Evolutionary conservation across 1,140 invertebrate genomes (phyloP), one percentile per base, ranked within the genome.

Genomic region (Theocolax elegans): DNA sequence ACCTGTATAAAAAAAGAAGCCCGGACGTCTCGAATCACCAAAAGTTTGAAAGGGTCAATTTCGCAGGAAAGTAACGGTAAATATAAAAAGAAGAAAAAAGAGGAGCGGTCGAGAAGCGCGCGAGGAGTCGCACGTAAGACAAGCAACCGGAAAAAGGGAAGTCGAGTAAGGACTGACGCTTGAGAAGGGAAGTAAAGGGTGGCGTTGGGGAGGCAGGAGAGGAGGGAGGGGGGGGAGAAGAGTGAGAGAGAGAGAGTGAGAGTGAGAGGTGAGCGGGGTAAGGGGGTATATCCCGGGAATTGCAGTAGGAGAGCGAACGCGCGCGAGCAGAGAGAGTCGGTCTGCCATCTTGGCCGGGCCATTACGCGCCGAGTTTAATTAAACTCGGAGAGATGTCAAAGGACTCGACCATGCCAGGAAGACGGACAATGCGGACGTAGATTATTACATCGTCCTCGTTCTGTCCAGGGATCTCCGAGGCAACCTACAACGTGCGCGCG

Each of bases 351-450:
- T 71, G 69, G 69, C 69, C 60, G 38, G 48, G 62, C 60, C 58
- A 71, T 67, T 69, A 69, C 62, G 68, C 68, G 56, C 59, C 71
- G 75, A 81, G 82, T 83, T 83, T 83, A 83, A 83, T 83, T 83
- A 83, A 83, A 83, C 82, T 82, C 72, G 70, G 76, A 75, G 77
- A 81, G 79, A 82, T 82, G 81, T 83, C 82, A 83, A 83, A 83
- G 82, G 80, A 81, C 79, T 78, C 77, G 78, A 62, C 74, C 77
- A 77, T 78, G 75, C 79, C 74, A 75, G 75, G 71, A 82, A 83
- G 81, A 83, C 81, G 81, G 82, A 83, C 82, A 83, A 83, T 83
- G 79, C 80, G 76, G 80, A 83, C 78, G 79, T 79, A 79, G 82
- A 83, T 83, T 83, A 83, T 83, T 83, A 83, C 81, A 81, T 83